Percentiles rank a stretch among this genome's conserved stretches.
Conservation (phyloP, 2,888 invertebrate species). For the Chironomus tentans region DNA sequence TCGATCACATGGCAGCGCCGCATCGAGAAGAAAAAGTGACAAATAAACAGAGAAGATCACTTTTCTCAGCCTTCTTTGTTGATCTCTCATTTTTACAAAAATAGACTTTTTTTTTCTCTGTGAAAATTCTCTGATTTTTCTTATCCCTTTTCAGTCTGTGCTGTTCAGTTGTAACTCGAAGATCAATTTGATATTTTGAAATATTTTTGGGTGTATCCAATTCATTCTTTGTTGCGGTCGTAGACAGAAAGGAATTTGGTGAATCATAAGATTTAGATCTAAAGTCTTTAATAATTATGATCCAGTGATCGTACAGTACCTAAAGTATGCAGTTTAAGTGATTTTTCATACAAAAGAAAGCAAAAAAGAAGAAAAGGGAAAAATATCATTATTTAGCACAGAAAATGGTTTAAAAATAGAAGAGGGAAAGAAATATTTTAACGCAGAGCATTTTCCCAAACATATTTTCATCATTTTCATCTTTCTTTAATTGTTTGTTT, state of each 20-base stretch:
- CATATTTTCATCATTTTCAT: constrained; percentile 6
- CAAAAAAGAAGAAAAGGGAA: not conserved
- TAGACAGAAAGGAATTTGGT: not conserved
- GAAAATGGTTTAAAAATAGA: constrained; percentile 22
- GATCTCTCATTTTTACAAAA: not conserved
- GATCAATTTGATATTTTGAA: not conserved
- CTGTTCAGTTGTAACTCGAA: not conserved
- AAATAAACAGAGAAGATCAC: not conserved
- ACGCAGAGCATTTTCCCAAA: not conserved
- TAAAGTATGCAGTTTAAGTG: not conserved
- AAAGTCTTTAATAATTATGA: not conserved
- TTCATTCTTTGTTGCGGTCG: not conserved
- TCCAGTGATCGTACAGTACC: not conserved
- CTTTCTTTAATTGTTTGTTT: constrained; percentile 18
- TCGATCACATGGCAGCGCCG: not conserved
- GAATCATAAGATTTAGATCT: not conserved
- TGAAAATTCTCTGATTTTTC: not conserved
- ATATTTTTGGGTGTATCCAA: not conserved
- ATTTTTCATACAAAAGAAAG: not conserved
- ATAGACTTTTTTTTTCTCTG: not conserved
- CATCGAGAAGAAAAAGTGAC: not conserved
- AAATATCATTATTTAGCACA: not conserved
- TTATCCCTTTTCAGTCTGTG: not conserved
- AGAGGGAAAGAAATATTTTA: not conserved
- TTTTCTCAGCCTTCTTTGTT: no score